These are phyloP conservation scores for Furcula furcula DNA, from an alignment of 2,888 invertebrate genomes.

Conservation along the genomic window DNA sequence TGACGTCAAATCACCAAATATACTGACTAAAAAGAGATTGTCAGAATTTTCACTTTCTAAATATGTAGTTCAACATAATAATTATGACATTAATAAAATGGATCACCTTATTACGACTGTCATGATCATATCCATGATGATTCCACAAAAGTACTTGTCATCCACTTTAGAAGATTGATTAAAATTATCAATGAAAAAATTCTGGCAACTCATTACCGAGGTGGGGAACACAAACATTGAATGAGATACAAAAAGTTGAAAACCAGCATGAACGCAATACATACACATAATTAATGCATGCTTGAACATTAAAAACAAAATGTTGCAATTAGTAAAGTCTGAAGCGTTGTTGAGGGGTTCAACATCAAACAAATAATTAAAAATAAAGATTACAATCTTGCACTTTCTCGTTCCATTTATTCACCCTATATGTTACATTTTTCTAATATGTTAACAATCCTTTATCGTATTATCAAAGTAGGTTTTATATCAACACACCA, in stretches of 20 bases:
- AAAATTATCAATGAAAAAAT: no score
- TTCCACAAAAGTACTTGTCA: no score
- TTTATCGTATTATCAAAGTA: no score
- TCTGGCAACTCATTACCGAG: no score
- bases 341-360: conserved; percentile 28
- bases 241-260: conserved; percentile 23
- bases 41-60: conserved; percentile 12
- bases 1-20: conserved; percentile 28
- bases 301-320: conserved; percentile 38
- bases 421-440: no score
- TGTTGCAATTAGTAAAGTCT: conserved; percentile 26
- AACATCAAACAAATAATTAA: conserved; percentile 24
- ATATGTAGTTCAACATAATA: neutral
- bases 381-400: conserved; percentile 5
- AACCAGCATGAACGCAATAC: conserved; percentile 34
- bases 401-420: no score
- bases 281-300: conserved; percentile 43
- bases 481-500: no score
- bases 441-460: no score
- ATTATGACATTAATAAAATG: conserved; percentile 5
- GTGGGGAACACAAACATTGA: conserved; percentile 21
- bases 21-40: conserved; percentile 23
- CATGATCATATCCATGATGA: no score
- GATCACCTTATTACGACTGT: conserved; percentile 5
- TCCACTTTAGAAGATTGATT: no score